phyloP scores from a whole-genome alignment of 2,888 invertebrate genomes.

The Pandemis heparana region DNA sequence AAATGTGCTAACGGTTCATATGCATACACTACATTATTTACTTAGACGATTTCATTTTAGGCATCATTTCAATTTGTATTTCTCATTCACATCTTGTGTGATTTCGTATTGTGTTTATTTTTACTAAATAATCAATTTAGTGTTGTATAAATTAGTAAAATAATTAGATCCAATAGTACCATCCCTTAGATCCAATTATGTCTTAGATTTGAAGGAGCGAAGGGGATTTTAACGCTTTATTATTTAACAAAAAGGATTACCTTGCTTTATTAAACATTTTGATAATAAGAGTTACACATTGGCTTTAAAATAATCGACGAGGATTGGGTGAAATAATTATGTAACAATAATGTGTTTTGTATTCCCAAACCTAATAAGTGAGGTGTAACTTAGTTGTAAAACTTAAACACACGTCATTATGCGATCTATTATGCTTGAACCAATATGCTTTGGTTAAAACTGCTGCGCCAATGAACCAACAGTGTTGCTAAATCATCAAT shows the following conservation, averaged over 20 bases:
- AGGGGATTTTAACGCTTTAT: conserved; percentile 61
- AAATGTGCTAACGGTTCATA: conserved; percentile 17
- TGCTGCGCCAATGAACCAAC: neutral
- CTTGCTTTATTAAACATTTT: conserved; percentile 64
- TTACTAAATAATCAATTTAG: neutral
- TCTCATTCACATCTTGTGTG: neutral
- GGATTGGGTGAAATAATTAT: conserved; percentile 68
- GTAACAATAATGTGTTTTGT: conserved; percentile 21
- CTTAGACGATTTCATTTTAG: neutral
- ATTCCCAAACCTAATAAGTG: conserved; percentile 7
- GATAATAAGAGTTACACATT: conserved; percentile 53
- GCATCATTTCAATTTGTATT: conserved; percentile 9
- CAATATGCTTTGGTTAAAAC: conserved; percentile 8
- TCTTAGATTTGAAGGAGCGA: conserved; percentile 6
- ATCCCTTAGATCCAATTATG: neutral
- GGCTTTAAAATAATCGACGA: conserved; percentile 65
- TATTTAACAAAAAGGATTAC: conserved; percentile 52
- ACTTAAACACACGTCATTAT: conserved; percentile 1
- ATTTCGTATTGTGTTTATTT: neutral
- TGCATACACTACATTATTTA: neutral
- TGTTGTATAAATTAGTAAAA: neutral
- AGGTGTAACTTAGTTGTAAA: conserved; percentile 3
- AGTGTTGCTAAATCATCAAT: conserved; percentile 26
- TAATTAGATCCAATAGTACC: neutral
- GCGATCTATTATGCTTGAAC: conserved; percentile 17